Evolutionary conservation across 1,140 invertebrate species (phyloP).

Genomic region (Diuraphis noxia): DNA sequence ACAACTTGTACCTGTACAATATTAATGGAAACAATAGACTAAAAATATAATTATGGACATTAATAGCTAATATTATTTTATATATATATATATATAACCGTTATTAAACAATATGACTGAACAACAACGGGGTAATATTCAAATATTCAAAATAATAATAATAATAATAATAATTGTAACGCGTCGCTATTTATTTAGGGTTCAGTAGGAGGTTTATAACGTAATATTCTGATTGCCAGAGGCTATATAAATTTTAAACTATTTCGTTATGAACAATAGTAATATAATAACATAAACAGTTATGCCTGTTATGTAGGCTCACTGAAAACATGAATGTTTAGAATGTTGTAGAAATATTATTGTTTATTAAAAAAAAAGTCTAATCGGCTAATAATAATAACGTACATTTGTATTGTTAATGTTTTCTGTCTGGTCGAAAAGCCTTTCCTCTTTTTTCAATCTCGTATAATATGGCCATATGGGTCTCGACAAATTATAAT

Average conservation of each 20-base stretch:
- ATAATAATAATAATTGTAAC: not conserved
- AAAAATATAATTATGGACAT: not conserved
- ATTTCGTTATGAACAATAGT: not conserved
- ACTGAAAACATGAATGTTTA: not conserved
- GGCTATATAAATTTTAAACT: not conserved
- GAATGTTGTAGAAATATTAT: not conserved
- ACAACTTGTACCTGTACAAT: constrained; percentile 20
- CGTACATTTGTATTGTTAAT: not conserved
- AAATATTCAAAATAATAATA: not conserved
- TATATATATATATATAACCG: not conserved
- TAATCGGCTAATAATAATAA: not conserved
- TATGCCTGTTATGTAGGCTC: not conserved
- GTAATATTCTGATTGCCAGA: not conserved
- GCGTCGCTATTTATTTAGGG: not conserved
- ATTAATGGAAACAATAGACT: constrained; percentile 24
- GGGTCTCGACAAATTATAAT: not conserved
- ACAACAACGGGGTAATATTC: not conserved
- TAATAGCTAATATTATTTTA: constrained; percentile 6
- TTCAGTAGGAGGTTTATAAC: not conserved
- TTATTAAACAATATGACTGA: not conserved
- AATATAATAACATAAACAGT: not conserved
- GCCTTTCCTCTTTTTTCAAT: not conserved
- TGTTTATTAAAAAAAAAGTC: not conserved
- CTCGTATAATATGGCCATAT: too few species aligned
- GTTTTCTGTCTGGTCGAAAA: not conserved